Base-by-base conservation (phyloP, 1,140 invertebrate species). In the Zaprionus inermis region DNA sequence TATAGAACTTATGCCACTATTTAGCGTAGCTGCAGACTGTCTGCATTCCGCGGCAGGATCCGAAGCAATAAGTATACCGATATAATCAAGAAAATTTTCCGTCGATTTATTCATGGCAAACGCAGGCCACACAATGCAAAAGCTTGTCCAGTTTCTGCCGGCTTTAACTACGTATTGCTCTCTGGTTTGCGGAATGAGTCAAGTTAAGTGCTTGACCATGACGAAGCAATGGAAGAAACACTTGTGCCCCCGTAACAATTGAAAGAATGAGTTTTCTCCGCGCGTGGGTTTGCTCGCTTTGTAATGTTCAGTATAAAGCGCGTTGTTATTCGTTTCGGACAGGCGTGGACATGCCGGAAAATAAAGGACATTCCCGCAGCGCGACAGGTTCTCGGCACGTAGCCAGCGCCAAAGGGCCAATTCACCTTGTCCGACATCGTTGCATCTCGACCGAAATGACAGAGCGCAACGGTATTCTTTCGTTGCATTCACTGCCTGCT, bases 91-190 rank as follows among this genome's bases (percentile, higher is more conserved):
- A 58, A 85, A 85, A 44, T 72, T 51, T 34, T 22, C 56, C 12
- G 75, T 41, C 9, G 82, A 85, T 34, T 76, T 65, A 67, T 86
- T 85, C 82, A 86, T 85, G 65, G 28, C 63, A 49, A 65, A 24
- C 24, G 18, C 9, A 28, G 10, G 14, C 3, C 20, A 38, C 7
- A 10, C 44, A 75, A 56, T 85, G 81, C 38, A 30, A 22, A 22
- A 55, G 70, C n/a, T 46, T 68, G 20, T 3, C 0, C 30, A 22
- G 9, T 16, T 14, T 16, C 2, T 36, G 9, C 20, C 5, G 32
- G 30, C 18, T 46, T 63, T 64, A 58, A 64, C 70, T 63, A 52
- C 22, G 3, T 20, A 22, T 36, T 38, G 12, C 12, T 14, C 20
- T 38, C 11, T 24, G 11, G 32, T 20, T 38, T 5, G n/a, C n/a